Percentiles rank a stretch among this genome's conserved stretches.
These are phyloP conservation scores for Peromyscus californicus DNA, from an alignment of 2,113 vertebrate genomes.

Conservation along the genomic window DNA sequence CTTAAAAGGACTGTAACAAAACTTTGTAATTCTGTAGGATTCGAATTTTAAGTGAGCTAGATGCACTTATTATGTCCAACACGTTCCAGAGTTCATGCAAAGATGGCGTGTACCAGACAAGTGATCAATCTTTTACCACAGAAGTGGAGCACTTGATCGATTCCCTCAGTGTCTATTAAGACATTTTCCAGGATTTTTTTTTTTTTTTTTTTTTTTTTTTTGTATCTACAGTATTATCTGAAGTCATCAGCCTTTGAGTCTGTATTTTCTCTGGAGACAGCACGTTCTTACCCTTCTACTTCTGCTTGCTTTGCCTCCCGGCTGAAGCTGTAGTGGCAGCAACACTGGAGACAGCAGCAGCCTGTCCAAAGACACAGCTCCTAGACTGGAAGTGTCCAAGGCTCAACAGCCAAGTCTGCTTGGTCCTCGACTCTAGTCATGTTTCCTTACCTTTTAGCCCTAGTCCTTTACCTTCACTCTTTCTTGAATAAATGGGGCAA, in stretches of 20 bases:
- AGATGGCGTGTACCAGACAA: background rate
- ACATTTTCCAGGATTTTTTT: background rate
- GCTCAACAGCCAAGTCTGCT: background rate
- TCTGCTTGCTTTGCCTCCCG: background rate
- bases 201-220: background rate
- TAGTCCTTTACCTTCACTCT: background rate
- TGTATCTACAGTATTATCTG: background rate
- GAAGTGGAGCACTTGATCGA: background rate
- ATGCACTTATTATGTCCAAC: background rate
- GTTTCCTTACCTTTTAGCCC: background rate
- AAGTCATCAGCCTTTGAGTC: background rate
- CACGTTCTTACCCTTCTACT: background rate
- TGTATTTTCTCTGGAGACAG: slow-evolving; percentile 60
- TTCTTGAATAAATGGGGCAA: background rate
- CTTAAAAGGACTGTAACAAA: background rate
- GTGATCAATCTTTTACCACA: background rate
- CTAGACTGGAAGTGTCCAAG: background rate
- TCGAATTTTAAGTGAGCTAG: background rate
- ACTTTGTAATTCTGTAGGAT: background rate
- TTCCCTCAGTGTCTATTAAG: background rate
- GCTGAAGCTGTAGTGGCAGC: background rate
- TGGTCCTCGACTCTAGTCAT: background rate
- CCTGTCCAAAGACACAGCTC: background rate
- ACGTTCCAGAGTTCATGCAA: background rate
- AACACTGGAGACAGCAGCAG: background rate